Conservation (phyloP, 37 sponge, comb jelly and placozoan species). For the Spongilla lacustris region DNA sequence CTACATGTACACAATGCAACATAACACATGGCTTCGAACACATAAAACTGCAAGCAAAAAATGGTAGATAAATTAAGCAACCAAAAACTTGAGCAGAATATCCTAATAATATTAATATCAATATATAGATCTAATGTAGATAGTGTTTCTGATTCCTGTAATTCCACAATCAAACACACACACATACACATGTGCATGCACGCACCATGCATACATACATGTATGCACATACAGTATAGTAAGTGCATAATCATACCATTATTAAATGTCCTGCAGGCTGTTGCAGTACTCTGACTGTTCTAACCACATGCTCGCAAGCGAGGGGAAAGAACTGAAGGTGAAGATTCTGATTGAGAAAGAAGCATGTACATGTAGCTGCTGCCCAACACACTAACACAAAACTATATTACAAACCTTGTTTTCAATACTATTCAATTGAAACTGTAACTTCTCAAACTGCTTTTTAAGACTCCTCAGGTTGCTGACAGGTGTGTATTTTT, state of each 20-base stretch:
- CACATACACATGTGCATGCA: not conserved
- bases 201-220: not conserved
- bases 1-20: not conserved
- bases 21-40: too few relatives aligned
- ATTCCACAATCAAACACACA: too few relatives aligned
- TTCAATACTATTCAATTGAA: constrained; percentile 23
- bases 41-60: not conserved
- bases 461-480: constrained; percentile 1
- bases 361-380: too few relatives aligned
- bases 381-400: not conserved
- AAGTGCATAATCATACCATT: constrained; percentile 9
- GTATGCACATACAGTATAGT: not conserved
- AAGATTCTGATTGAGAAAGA: constrained; percentile 18
- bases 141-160: too few relatives aligned
- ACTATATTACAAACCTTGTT: constrained; percentile 12
- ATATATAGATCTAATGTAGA: too few relatives aligned
- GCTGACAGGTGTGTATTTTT: constrained; percentile 14
- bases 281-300: constrained; percentile 40
- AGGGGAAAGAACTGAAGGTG: constrained; percentile 63
- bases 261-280: constrained; percentile 44
- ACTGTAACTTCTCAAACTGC: constrained; percentile 22
- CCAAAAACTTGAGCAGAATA: too few relatives aligned
- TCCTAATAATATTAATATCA: too few relatives aligned
- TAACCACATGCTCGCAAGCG: constrained; percentile 54
- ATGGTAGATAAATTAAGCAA: not conserved